Conservation (phyloP, 2,888 invertebrate species). For the Bhutanitis thaidina region DNA sequence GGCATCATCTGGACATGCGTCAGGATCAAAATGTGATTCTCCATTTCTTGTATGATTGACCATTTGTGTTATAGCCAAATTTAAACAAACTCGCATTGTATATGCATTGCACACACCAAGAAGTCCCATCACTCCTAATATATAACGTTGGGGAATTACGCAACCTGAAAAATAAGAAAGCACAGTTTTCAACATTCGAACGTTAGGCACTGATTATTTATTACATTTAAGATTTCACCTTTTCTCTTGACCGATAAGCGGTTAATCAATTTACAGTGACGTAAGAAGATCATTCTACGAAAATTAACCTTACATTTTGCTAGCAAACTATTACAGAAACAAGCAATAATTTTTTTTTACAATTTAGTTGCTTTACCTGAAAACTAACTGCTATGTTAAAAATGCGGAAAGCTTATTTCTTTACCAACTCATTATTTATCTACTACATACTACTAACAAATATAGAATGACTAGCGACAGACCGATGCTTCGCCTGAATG, state of each 20-base stretch:
- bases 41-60: slow-evolving; percentile 49
- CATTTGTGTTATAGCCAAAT: slow-evolving; percentile 86
- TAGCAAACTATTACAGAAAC: slow-evolving; percentile 1
- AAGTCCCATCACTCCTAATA: slow-evolving; percentile 86
- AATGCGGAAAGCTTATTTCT: no score
- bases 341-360: slow-evolving; percentile 1
- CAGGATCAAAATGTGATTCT: slow-evolving; percentile 36
- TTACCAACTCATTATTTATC: no score
- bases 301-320: neutral
- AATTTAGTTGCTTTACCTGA: no score
- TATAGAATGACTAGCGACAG: no score
- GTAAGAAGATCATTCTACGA: neutral
- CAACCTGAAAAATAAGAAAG: slow-evolving; percentile 61
- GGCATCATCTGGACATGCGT: slow-evolving; percentile 53
- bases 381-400: no score
- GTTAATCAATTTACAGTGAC: neutral
- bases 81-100: slow-evolving; percentile 86
- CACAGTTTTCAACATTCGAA: neutral
- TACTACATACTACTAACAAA: no score
- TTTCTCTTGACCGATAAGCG: neutral
- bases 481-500: no score
- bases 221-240: neutral
- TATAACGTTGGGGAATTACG: slow-evolving; percentile 83
- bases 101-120: slow-evolving; percentile 86
- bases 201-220: neutral